Percentiles rank a stretch among this genome's conserved stretches.
Evolutionary conservation across 2,888 invertebrate genomes (phyloP).

Genomic region (Neuroscelio doddi): DNA sequence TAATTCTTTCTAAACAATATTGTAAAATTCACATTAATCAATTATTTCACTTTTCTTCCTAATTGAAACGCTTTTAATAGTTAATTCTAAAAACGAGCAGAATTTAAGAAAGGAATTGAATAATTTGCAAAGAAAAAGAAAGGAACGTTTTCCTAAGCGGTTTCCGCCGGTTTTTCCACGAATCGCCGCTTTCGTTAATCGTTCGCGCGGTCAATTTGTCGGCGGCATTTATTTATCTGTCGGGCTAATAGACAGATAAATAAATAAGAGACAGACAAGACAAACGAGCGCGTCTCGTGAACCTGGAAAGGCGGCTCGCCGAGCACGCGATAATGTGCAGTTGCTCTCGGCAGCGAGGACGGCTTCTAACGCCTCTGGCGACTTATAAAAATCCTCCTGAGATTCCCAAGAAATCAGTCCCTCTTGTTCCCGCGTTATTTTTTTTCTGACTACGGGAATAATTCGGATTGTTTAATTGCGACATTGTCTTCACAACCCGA

Average conservation of each 20-base stretch:
- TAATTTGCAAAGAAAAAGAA: too few species aligned
- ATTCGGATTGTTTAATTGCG: neutral
- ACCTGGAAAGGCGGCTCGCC: conserved; percentile 9
- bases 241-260: conserved; percentile 30
- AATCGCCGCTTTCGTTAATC: neutral
- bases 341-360: conserved; percentile 20
- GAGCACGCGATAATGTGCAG: conserved; percentile 32
- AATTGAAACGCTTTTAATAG: too few species aligned
- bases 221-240: conserved; percentile 27
- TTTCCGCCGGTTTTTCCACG: too few species aligned
- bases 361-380: conserved; percentile 30
- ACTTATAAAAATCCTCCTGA: neutral
- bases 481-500: neutral
- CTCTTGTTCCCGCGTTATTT: neutral
- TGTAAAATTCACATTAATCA: too few species aligned
- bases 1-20: too few species aligned
- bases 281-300: conserved; percentile 27
- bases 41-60: too few species aligned
- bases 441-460: too few species aligned
- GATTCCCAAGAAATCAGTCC: conserved; percentile 1
- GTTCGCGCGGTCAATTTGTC: conserved; percentile 31
- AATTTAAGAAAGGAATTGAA: too few species aligned
- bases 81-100: too few species aligned
- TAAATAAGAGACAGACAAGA: conserved; percentile 33
- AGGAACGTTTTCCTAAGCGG: too few species aligned